Percentiles rank a stretch among this genome's conserved stretches.
These are phyloP conservation scores for Epizoanthus stellaris DNA, from an alignment of 92 coral and sea anemone genomes.

Conservation along the genomic window DNA sequence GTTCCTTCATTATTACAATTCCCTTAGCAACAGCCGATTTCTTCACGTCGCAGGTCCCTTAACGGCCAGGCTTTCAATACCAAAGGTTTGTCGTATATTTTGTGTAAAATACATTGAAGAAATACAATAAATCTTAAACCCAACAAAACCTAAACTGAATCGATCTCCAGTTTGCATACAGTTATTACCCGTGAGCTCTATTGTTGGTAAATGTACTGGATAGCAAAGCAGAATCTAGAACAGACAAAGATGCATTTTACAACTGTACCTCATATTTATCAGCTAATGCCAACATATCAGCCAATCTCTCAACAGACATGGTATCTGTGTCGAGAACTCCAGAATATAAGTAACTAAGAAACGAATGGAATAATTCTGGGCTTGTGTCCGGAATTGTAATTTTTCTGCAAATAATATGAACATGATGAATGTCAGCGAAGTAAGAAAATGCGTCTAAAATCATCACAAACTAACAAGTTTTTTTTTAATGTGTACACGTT, in stretches of 20 bases:
- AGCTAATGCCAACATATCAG: constrained; percentile 82
- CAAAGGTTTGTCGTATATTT: too few relatives aligned
- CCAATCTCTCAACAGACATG: constrained; percentile 70
- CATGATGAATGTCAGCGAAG: background rate
- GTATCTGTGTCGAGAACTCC: constrained; percentile 77
- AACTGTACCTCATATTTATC: constrained; percentile 89
- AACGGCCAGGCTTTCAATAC: too few relatives aligned
- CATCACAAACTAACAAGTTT: background rate
- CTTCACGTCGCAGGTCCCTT: too few relatives aligned
- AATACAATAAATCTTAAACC: too few relatives aligned
- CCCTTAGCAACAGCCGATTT: too few relatives aligned
- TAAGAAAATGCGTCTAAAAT: background rate
- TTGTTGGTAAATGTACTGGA: too few relatives aligned
- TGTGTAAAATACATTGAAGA: too few relatives aligned
- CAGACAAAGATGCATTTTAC: background rate
- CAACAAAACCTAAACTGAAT: too few relatives aligned
- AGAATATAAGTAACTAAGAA: constrained; percentile 77
- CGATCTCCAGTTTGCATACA: too few relatives aligned
- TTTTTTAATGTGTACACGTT: background rate
- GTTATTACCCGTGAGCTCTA: too few relatives aligned
- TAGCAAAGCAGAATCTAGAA: too few relatives aligned
- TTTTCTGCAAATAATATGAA: constrained; percentile 52
- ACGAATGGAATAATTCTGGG: constrained; percentile 72
- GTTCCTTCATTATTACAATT: too few relatives aligned
- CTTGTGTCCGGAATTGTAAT: constrained; percentile 82